Base-by-base conservation (phyloP, 1,140 invertebrate species). In the Zaprionus camerounensis region DNA sequence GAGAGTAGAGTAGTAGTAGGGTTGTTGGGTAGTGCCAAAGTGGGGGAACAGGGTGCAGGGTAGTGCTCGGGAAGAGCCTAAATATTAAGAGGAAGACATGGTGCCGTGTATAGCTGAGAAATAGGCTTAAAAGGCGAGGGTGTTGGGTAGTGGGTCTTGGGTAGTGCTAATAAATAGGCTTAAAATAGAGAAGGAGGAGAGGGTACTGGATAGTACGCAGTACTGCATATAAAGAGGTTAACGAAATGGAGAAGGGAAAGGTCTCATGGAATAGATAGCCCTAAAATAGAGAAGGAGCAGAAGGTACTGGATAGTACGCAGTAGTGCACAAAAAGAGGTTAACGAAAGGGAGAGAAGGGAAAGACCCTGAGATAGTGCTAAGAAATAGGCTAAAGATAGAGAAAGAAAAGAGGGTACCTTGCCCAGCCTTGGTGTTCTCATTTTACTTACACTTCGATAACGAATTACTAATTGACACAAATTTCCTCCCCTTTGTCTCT, bases 391-490 rank as follows among this genome's bases (percentile, higher is more conserved):
- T 67, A 24, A 57, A 46, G n/a, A 17, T n/a, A 41, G 6, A n/a
- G 0, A 9, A 34, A 9, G n/a, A 41, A 5, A 41, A 41, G n/a
- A 17, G 41, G n/a, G 41, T 7, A 41, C 38, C 9, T 41, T 9
- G 15, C n/a, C 41, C 17, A 2, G 9, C 41, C 41, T 46, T 46
- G n/a, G 9, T 6, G 41, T 17, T 46, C 41, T 46, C 41, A 46
- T 15, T 66, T 34, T 7, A 9, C 31, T 41, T 22, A 65, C 51
- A 67, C 78, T 82, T 76, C 41, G 49, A 72, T 63, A 20, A 28
- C 55, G 62, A 64, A 56, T 67, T 53, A 73, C 81, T 77, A 80
- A 83, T 77, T 84, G 56, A 84, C 65, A 81, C 69, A 58, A 77
- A 80, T 78, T 83, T 59, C 20, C 13, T 51, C 9, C 11, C 46